phyloP scores from a whole-genome alignment of 2,888 invertebrate species.

The Tanaodytes sp. region DNA sequence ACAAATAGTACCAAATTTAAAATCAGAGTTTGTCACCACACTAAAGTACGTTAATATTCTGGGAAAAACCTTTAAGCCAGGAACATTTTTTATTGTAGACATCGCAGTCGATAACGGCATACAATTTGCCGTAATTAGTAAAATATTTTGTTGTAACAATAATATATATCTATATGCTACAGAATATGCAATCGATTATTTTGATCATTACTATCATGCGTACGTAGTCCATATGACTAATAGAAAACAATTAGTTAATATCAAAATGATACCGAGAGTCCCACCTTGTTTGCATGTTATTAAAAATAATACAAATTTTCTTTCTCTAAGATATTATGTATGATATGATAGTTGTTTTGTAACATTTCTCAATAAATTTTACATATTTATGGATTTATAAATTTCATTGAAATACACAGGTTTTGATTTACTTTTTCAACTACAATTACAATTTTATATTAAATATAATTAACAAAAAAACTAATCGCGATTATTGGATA shows the following conservation, averaged over 20 bases:
- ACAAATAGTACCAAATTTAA: conserved; percentile 41
- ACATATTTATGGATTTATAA: too few species aligned
- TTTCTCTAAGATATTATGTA: conserved; percentile 5
- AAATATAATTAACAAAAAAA: too few species aligned
- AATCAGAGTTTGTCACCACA: conserved; percentile 1
- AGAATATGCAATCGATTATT: conserved; percentile 10
- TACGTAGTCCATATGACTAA: not conserved
- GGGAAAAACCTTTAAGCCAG: conserved; percentile 14
- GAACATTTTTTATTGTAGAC: conserved; percentile 12
- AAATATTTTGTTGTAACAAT: conserved; percentile 15
- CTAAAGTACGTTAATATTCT: conserved; percentile 10
- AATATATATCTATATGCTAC: not conserved
- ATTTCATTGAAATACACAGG: too few species aligned
- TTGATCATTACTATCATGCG: conserved; percentile 16
- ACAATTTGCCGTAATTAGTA: conserved; percentile 6
- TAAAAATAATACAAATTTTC: conserved; percentile 1
- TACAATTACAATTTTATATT: too few species aligned
- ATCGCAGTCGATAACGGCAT: conserved; percentile 15
- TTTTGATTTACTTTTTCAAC: too few species aligned
- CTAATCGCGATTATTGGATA: too few species aligned
- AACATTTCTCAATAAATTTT: not conserved
- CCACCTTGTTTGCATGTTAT: conserved; percentile 15
- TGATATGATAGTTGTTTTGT: not conserved
- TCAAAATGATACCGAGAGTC: conserved; percentile 6
- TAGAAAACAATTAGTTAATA: conserved; percentile 3